Evolutionary conservation across 2,888 invertebrate species (phyloP).

Genomic region (Eupithecia abbreviata): DNA sequence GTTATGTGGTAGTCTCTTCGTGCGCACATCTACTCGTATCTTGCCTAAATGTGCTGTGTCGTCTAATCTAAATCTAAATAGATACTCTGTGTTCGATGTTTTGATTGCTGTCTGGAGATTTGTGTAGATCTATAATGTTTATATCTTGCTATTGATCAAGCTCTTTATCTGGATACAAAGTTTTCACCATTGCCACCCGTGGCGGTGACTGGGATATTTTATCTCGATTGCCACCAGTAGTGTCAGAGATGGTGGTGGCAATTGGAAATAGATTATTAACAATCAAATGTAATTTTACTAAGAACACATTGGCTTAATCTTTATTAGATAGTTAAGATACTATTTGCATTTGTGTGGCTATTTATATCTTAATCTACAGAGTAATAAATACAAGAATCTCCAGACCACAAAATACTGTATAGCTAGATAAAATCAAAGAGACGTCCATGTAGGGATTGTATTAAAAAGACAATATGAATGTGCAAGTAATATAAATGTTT

Average conservation of each 20-base stretch:
- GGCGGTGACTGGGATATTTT: not conserved
- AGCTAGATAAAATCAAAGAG: slow-evolving; percentile 80
- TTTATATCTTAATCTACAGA: not conserved
- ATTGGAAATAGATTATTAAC: not conserved
- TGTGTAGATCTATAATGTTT: not conserved
- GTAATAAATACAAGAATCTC: slow-evolving; percentile 16
- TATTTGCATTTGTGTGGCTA: not conserved
- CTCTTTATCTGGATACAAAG: not conserved
- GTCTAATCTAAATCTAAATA: slow-evolving; percentile 43
- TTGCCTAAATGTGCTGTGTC: slow-evolving; percentile 59
- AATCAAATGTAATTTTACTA: not conserved
- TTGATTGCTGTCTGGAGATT: slow-evolving; percentile 51
- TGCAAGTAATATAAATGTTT: slow-evolving; percentile 49
- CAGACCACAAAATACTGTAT: slow-evolving; percentile 44
- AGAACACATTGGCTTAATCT: not conserved
- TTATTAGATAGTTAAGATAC: not conserved
- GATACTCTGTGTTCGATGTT: slow-evolving; percentile 51
- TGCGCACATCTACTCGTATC: slow-evolving; percentile 53
- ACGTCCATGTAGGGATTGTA: slow-evolving; percentile 74
- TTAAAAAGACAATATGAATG: slow-evolving; percentile 76
- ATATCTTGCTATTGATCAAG: not conserved
- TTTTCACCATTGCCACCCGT: not conserved
- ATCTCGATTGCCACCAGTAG: not conserved
- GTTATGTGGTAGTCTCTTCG: slow-evolving; percentile 51
- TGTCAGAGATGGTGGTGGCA: not conserved